phyloP scores from a whole-genome alignment of 2,888 invertebrate species.

The Drosophila kanekoi region DNA sequence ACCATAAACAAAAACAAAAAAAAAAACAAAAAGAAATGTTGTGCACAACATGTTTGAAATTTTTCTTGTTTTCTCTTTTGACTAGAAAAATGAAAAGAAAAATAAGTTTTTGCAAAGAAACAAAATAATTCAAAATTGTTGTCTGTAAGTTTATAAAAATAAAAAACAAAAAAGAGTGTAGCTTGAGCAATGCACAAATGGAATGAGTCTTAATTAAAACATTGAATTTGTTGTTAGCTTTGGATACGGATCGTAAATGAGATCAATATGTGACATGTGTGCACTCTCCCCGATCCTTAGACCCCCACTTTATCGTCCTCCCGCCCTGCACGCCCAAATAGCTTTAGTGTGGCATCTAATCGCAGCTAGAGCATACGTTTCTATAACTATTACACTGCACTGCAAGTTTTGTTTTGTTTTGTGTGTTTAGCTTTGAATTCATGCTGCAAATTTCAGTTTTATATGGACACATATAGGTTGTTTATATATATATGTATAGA shows the following conservation, averaged over 20 bases:
- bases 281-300: constrained; percentile 17
- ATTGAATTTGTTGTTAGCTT: constrained; percentile 55
- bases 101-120: not conserved
- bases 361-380: constrained; percentile 1
- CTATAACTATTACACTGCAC: constrained; percentile 26
- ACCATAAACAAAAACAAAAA: constrained; percentile 4
- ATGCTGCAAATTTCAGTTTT: constrained; percentile 6
- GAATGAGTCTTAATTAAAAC: constrained; percentile 66
- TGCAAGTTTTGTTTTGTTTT: constrained; percentile 24
- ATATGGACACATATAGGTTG: constrained; percentile 11
- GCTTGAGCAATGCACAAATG: constrained; percentile 57
- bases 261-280: constrained; percentile 67
- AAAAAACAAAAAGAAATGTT: constrained; percentile 8
- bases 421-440: constrained; percentile 17
- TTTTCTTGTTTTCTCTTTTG: constrained; percentile 26
- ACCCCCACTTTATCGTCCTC: not conserved
- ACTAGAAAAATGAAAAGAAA: constrained; percentile 45
- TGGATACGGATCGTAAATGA: constrained; percentile 65
- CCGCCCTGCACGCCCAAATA: constrained; percentile 41
- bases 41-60: constrained; percentile 54
- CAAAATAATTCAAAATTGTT: constrained; percentile 2
- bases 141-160: constrained; percentile 4
- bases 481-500: constrained; percentile 13
- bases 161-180: constrained; percentile 12
- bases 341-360: constrained; percentile 34